phyloP scores from a whole-genome alignment of 2,113 vertebrate species.

The Embiotoca jacksoni region DNA sequence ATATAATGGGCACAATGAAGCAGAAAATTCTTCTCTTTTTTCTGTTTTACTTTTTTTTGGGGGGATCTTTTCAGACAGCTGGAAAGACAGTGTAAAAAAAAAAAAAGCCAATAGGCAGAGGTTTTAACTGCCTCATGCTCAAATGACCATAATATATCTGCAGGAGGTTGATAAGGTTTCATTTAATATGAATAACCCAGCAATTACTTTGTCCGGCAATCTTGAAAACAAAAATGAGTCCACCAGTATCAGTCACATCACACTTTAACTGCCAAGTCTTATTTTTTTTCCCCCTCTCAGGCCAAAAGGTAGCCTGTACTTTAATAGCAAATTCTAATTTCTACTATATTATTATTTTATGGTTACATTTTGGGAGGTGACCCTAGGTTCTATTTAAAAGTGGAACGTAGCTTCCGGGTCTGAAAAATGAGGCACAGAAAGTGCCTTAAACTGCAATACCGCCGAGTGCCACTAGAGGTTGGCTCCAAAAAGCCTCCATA shows the following conservation, averaged over 20 bases:
- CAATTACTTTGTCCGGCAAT: slow-evolving; percentile 7
- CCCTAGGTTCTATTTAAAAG: too few relatives aligned
- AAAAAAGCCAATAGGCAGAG: slow-evolving; percentile 11
- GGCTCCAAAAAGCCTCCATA: too few relatives aligned
- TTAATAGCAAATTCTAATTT: too few relatives aligned
- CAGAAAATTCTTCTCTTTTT: slow-evolving; percentile 16
- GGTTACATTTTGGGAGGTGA: too few relatives aligned
- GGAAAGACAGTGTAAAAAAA: slow-evolving; percentile 17
- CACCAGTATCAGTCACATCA: not conserved
- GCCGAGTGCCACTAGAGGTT: too few relatives aligned
- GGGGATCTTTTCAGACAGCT: slow-evolving; percentile 22
- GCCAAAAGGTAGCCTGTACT: too few relatives aligned
- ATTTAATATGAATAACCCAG: slow-evolving; percentile 25
- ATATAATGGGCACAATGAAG: slow-evolving; percentile 38
- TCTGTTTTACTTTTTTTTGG: not conserved
- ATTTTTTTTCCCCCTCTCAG: too few relatives aligned
- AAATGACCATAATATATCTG: slow-evolving; percentile 35
- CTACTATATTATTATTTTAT: too few relatives aligned
- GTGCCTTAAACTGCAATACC: too few relatives aligned
- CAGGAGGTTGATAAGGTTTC: slow-evolving; percentile 34
- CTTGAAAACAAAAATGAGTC: slow-evolving; percentile 22
- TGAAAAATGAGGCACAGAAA: too few relatives aligned
- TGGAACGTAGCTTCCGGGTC: too few relatives aligned
- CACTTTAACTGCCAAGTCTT: not conserved
- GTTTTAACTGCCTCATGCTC: slow-evolving; percentile 28